These are phyloP conservation scores for Atlantisia rogersi DNA, from an alignment of 2,113 vertebrate genomes.

Conservation along the genomic window DNA sequence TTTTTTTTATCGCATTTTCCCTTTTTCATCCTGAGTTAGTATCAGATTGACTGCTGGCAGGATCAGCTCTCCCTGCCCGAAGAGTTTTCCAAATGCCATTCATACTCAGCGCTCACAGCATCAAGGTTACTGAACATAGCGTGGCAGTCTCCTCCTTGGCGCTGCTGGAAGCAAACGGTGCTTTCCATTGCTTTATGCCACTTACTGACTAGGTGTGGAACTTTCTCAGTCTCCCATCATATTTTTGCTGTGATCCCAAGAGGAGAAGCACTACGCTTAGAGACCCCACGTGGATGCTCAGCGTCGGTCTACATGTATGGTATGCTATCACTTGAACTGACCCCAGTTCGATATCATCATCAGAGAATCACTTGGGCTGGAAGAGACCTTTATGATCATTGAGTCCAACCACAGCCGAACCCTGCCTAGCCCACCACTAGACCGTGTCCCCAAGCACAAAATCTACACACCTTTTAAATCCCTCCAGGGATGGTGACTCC, in stretches of 20 bases:
- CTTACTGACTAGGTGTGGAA: neutral
- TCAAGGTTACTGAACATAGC: neutral
- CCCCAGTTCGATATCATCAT: neutral
- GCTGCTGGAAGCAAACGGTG: neutral
- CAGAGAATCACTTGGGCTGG: too few species aligned
- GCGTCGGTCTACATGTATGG: fast-evolving
- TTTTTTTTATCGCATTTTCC: neutral
- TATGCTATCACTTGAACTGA: neutral
- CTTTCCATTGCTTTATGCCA: neutral
- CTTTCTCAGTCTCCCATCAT: neutral
- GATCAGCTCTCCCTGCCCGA: neutral
- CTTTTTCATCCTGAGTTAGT: neutral
- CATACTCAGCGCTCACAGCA: neutral
- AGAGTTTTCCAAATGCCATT: neutral
- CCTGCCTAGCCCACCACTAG: too few species aligned
- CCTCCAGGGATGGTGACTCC: too few species aligned
- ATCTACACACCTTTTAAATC: too few species aligned
- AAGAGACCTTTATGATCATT: too few species aligned
- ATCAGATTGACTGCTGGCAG: neutral
- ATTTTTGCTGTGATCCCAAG: neutral
- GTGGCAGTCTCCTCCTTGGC: neutral
- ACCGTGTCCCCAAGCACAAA: too few species aligned
- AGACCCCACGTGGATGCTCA: neutral
- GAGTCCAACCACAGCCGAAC: too few species aligned
- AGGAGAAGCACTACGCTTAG: neutral